phyloP scores from a whole-genome alignment of 2,888 invertebrate species.

The Phortica okadai region DNA sequence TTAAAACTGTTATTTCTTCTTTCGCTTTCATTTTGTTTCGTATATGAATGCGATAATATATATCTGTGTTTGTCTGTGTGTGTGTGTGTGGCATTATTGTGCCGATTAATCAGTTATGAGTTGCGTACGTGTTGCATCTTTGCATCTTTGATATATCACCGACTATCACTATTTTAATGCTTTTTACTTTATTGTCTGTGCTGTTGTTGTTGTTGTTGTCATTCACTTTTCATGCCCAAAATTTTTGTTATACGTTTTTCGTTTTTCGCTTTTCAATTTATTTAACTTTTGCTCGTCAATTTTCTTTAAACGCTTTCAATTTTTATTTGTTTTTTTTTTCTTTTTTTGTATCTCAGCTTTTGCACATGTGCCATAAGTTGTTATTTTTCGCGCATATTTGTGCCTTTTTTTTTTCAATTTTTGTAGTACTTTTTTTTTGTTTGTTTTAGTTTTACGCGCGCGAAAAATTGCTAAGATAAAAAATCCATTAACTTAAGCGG shows the following conservation, averaged over 20 bases:
- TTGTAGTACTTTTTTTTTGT: slow-evolving; percentile 13
- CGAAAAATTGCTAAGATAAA: no score
- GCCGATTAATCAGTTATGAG: slow-evolving; percentile 58
- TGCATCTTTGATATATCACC: background rate
- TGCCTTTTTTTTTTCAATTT: no score
- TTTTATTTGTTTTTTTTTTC: no score
- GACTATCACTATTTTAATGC: background rate
- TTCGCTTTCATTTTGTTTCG: slow-evolving; percentile 57
- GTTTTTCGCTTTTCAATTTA: background rate
- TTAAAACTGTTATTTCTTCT: slow-evolving; percentile 49
- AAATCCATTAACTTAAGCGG: no score
- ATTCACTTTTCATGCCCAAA: background rate
- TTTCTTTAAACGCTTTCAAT: background rate
- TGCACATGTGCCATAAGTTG: no score
- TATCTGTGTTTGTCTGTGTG: slow-evolving; percentile 47
- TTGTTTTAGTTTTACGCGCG: background rate
- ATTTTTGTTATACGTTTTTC: background rate
- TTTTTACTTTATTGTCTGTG: background rate
- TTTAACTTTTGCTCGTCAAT: slow-evolving; percentile 21
- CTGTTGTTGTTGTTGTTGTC: background rate
- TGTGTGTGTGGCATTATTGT: no score
- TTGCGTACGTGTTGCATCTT: background rate
- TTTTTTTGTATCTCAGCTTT: no score
- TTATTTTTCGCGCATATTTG: no score
- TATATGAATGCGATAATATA: slow-evolving; percentile 28